Evolutionary conservation across 1,140 invertebrate genomes (phyloP).

Genomic region (Panagrolaimus sp.): DNA sequence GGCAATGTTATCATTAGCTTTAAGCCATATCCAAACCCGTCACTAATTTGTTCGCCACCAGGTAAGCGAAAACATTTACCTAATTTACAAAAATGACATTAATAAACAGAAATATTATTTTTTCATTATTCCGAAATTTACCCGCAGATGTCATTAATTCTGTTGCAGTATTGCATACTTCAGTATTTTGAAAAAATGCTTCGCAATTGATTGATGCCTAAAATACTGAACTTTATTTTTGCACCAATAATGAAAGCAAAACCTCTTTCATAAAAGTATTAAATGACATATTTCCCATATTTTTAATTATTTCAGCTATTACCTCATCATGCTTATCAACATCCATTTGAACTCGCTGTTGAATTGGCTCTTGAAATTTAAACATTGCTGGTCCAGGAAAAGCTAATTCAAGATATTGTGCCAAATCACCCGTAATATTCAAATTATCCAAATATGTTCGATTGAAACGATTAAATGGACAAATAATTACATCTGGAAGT

Average conservation of each 20-base stretch:
- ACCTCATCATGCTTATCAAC: neutral
- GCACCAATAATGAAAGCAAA: neutral
- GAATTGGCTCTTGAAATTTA: constrained; percentile 25
- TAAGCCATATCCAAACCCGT: constrained; percentile 42
- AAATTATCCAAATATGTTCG: constrained; percentile 27
- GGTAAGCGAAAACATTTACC: constrained; percentile 44
- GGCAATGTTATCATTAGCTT: constrained; percentile 39
- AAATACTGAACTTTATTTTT: neutral
- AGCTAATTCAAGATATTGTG: constrained; percentile 48
- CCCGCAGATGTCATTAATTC: constrained; percentile 50
- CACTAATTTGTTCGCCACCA: constrained; percentile 25
- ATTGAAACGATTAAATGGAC: constrained; percentile 52
- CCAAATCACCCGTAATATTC: constrained; percentile 38
- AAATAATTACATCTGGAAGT: constrained; percentile 45
- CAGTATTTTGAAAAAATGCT: constrained; percentile 40
- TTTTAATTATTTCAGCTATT: neutral
- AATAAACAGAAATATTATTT: too few relatives aligned
- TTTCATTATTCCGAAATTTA: too few relatives aligned
- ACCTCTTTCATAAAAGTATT: neutral
- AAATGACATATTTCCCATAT: neutral
- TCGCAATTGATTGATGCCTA: constrained; percentile 27
- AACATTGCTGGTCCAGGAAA: constrained; percentile 30
- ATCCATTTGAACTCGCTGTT: neutral
- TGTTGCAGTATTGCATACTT: constrained; percentile 33
- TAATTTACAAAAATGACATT: too few relatives aligned